Evolutionary conservation across 92 coral and sea anemone species (phyloP).

Genomic region (Actinostola sp.): DNA sequence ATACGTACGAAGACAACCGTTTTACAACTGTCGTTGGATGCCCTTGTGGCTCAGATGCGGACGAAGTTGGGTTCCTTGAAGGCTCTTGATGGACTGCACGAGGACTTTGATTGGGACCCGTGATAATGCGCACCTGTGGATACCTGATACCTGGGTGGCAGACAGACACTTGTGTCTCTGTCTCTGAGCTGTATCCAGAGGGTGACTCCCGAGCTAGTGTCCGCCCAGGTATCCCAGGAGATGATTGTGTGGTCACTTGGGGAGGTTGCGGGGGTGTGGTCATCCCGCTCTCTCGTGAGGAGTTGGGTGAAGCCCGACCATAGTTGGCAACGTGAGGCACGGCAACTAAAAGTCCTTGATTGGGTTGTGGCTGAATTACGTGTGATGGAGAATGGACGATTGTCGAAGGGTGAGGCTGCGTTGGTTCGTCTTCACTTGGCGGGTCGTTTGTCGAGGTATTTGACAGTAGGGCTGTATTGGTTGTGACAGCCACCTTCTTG

Average conservation of each 20-base stretch:
- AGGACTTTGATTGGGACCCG: slow-evolving; percentile 11
- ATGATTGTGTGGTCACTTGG: slow-evolving; percentile 2
- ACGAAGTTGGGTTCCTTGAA: slow-evolving; percentile 1
- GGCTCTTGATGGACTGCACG: slow-evolving; percentile 13
- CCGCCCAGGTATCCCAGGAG: slow-evolving; percentile 15
- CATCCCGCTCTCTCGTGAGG: slow-evolving; percentile 2
- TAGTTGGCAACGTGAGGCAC: slow-evolving; percentile 19
- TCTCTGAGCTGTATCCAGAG: slow-evolving; percentile 6
- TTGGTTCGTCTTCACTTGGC: slow-evolving; percentile 7
- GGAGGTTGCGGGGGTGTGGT: slow-evolving; percentile 8
- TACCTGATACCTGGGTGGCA: slow-evolving; percentile 42
- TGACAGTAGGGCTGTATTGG: slow-evolving; percentile 4
- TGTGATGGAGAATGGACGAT: too few relatives aligned
- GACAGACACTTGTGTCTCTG: slow-evolving; percentile 11
- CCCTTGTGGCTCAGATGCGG: slow-evolving; percentile 8
- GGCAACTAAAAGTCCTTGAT: slow-evolving; percentile 24
- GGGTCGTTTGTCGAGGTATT: slow-evolving; percentile 6
- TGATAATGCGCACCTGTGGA: slow-evolving; percentile 7
- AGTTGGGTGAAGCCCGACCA: slow-evolving; percentile 43
- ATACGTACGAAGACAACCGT: slow-evolving; percentile 12
- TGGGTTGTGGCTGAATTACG: slow-evolving; percentile 28
- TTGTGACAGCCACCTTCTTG: slow-evolving; percentile 8
- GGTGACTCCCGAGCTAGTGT: neutral
- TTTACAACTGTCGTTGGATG: slow-evolving; percentile 5
- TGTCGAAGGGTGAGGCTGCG: slow-evolving; percentile 6